Base-by-base conservation (phyloP, 2,888 invertebrate genomes). In the Glyphotaelius pellucidus region DNA sequence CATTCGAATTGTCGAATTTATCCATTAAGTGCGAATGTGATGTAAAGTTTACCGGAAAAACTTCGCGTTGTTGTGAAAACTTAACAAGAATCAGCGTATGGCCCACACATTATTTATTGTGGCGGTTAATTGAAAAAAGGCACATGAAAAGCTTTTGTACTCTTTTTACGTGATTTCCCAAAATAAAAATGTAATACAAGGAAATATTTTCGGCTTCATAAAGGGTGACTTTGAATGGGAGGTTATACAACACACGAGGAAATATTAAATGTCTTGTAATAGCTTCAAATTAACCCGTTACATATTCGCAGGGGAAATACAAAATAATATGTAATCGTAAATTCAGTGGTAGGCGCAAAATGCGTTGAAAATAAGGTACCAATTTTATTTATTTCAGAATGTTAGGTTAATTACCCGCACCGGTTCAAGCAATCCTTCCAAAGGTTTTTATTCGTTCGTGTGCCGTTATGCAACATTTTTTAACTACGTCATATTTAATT, bases 51-150 rank as follows among this genome's bases (percentile, higher is more conserved):
- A 32, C 83, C 32, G 83, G 35, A 92, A 92, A 90, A 83, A 47
- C 80, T 38, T 52, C 14, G 89, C 80, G 42, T 67, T 83, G 90
- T 88, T 67, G 67, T 90, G 81, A 92, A 92, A 92, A 92, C 91
- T 92, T 91, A 92, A 90, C 90, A 92, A 91, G 90, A 87, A 90
- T 80, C 87, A 79, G 81, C 91, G 47, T 89, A 67, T 90, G 92
- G 88, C 90, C 90, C 81, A 35, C 35, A 35, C 25, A 83, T 90
- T 85, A 67, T 67, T 67, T 67, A n/a, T n/a, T 67, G 67, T 83
- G 42, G 80, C 89, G 80, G 91, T 90, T 92, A 92, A 92, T 90
- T 92, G 90, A 90, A 92, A 92, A 92, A 90, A 52, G 67, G 25
- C 35, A 30, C 25, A 90, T 83, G 38, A 38, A 79, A 90, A 89